Evolutionary conservation across 2,888 invertebrate species (phyloP).

Genomic region (Eurytoma adleriae): DNA sequence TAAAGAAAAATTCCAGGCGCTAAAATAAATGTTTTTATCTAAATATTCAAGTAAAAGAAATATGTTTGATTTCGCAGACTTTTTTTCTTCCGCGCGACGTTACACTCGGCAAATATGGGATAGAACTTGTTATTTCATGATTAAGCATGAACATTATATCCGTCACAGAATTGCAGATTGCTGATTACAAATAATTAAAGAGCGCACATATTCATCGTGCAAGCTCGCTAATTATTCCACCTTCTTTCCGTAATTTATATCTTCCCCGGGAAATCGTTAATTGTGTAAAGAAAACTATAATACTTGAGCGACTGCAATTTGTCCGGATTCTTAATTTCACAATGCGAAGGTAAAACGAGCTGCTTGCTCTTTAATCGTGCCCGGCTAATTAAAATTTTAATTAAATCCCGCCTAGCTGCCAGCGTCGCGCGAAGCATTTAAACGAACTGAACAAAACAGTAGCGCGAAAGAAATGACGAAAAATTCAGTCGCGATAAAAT

Average conservation of each 20-base stretch:
- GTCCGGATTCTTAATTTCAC: no score
- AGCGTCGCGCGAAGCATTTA: no score
- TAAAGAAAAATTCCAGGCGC: no score
- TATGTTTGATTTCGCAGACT: not conserved
- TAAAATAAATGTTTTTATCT: no score
- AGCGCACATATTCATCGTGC: conserved; percentile 32
- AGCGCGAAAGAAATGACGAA: no score
- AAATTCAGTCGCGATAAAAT: no score
- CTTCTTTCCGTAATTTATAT: conserved; percentile 37
- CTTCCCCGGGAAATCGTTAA: conserved; percentile 2
- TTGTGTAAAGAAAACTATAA: conserved; percentile 19
- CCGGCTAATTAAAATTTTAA: no score
- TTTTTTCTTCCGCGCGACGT: not conserved
- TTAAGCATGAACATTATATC: conserved; percentile 39
- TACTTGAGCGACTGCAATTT: not conserved
- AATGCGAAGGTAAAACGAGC: no score
- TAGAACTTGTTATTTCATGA: conserved; percentile 47
- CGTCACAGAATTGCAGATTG: conserved; percentile 8
- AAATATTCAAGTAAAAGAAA: not conserved
- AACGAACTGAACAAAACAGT: no score
- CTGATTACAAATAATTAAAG: conserved; percentile 41
- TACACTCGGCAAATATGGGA: not conserved
- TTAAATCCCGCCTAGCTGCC: no score
- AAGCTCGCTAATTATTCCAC: conserved; percentile 27
- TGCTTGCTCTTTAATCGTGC: no score